Percentiles rank a stretch among this genome's conserved stretches.
These are phyloP conservation scores for Lepus americanus DNA, from an alignment of 2,113 vertebrate genomes.

Conservation along the genomic window DNA sequence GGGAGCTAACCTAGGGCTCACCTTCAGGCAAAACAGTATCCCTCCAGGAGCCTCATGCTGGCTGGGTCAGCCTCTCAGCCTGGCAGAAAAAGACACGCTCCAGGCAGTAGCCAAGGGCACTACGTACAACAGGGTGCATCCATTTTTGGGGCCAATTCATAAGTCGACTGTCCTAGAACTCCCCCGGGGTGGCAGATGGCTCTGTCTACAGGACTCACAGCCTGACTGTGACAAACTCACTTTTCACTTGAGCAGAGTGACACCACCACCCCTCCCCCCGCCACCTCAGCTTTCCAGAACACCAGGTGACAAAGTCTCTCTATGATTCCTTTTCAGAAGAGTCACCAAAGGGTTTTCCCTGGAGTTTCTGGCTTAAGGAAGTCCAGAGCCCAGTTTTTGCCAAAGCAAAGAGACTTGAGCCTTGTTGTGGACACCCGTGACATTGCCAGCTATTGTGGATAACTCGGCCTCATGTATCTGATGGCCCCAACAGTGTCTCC, in stretches of 20 bases:
- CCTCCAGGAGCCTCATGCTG: slow-evolving; percentile 53
- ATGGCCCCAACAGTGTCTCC: slow-evolving; percentile 58
- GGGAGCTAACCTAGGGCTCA: slow-evolving; percentile 50
- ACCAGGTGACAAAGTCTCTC: slow-evolving; percentile 5
- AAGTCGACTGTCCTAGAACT: not conserved
- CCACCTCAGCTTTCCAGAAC: not conserved
- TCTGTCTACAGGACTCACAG: slow-evolving; percentile 42
- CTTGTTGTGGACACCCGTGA: not conserved
- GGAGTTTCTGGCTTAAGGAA: slow-evolving; percentile 26
- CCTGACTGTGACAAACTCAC: not conserved
- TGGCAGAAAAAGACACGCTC: not conserved
- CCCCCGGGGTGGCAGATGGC: not conserved
- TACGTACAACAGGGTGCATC: not conserved
- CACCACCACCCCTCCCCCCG: no score
- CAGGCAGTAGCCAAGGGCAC: not conserved
- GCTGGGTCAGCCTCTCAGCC: not conserved
- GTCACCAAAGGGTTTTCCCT: not conserved
- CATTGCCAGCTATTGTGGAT: slow-evolving; percentile 32
- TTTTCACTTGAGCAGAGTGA: not conserved
- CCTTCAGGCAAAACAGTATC: slow-evolving; percentile 67
- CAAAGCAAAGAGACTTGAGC: slow-evolving; percentile 60
- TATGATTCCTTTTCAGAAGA: slow-evolving; percentile 9
- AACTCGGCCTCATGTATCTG: not conserved
- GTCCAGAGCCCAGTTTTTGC: slow-evolving; percentile 24
- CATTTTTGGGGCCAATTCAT: not conserved